Percentiles rank a stretch among this genome's conserved stretches.
These are phyloP conservation scores for Apamea crenata DNA, from an alignment of 2,888 invertebrate genomes.

Conservation along the genomic window DNA sequence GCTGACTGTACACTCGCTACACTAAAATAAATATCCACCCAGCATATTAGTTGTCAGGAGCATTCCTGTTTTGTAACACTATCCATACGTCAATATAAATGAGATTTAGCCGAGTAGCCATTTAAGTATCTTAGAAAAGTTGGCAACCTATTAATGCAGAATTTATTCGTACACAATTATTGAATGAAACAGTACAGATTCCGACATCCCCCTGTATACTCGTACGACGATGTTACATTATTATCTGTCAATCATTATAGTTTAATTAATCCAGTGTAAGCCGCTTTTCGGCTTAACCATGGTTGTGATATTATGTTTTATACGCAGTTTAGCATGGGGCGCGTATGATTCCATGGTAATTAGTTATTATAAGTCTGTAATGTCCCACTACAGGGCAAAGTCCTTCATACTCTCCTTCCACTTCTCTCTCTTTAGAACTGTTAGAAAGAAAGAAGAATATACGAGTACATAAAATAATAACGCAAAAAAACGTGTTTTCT, in stretches of 20 bases:
- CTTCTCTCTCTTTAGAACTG: neutral
- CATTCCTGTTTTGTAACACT: neutral
- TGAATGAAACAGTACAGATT: neutral
- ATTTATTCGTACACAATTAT: too few species aligned
- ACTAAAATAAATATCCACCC: neutral
- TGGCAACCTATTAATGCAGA: neutral
- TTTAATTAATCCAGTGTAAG: constrained; percentile 53
- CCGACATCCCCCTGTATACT: constrained; percentile 9
- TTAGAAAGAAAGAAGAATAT: neutral
- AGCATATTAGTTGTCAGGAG: neutral
- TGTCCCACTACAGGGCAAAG: too few species aligned
- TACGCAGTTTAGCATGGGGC: neutral
- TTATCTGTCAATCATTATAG: constrained; percentile 39
- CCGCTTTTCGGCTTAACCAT: constrained; percentile 24
- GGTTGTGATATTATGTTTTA: constrained; percentile 24
- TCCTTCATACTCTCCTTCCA: neutral
- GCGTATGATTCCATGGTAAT: neutral
- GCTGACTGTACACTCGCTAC: neutral
- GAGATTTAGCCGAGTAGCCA: neutral
- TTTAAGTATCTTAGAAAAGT: neutral
- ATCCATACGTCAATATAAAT: neutral
- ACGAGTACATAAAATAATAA: too few species aligned
- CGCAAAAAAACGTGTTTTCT: too few species aligned
- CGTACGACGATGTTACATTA: neutral
- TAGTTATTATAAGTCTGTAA: neutral